Evolutionary conservation across 1,140 invertebrate species (phyloP), one percentile per base, ranked within the genome.

Genomic region (Drosophila gunungcola): DNA sequence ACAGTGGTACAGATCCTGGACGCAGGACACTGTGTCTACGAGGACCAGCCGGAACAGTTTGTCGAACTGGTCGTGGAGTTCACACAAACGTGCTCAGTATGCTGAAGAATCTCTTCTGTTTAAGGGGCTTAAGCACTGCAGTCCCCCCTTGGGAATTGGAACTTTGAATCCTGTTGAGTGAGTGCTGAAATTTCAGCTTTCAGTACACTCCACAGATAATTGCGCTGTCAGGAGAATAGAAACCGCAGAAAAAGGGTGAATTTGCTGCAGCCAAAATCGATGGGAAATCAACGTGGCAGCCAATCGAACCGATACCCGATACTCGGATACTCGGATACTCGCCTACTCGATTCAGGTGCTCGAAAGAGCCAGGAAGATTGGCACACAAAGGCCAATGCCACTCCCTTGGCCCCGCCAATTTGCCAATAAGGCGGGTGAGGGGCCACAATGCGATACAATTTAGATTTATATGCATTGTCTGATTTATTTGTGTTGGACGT

Each of bases 401-500:
- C 29, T 36, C 16, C 16, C 16, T 21, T 21, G 16, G 16, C n/a
- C 27, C 38, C 52, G 56, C 36, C 36, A 51, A 53, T 79, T 43
- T 54, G 54, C 70, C 48, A 73, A 64, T 63, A 48, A 69, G 74
- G 65, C 72, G 64, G 74, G 45, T 58, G 39, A 65, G 69, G 80
- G 80, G 80, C 56, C 55, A 80, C 64, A 84, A 80, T 80, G 81
- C 65, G 61, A 80, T 84, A 83, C 76, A 83, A 83, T 84, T 84
- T 84, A 55, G 76, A 72, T 70, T 70, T 70, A 70, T 70, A 65
- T 62, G 69, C 61, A 73, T 76, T 75, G 76, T 73, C 72, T 85
- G 80, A 84, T 84, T 84, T 84, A 84, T 84, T 84, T 84, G 65
- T 63, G 63, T 80, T 76, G 64, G 60, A 84, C 81, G 70, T 73